Conservation (phyloP, 2,888 invertebrate species). For the Mellilla xanthometata region DNA sequence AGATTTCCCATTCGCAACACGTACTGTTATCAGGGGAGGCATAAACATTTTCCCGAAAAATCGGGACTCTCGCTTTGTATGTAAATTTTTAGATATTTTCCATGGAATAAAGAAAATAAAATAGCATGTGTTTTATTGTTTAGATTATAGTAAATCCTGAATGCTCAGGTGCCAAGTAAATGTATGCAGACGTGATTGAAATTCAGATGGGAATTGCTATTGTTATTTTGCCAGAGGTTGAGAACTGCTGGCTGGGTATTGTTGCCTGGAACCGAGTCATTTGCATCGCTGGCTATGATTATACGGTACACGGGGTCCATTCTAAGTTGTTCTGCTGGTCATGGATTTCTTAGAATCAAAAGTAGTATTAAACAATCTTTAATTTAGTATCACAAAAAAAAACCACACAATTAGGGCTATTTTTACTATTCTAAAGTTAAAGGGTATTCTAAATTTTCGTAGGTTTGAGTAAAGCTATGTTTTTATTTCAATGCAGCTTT, state of each 20-base stretch:
- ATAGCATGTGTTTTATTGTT: constrained; percentile 66
- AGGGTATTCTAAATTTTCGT: no score
- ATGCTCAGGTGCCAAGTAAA: constrained; percentile 49
- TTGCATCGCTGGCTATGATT: no score
- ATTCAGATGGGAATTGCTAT: constrained; percentile 3
- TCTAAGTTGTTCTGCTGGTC: no score
- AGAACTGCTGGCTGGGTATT: background rate
- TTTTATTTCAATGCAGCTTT: no score
- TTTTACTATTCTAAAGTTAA: no score
- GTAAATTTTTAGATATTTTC: constrained; percentile 74
- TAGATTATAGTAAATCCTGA: constrained; percentile 39
- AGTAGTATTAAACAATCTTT: no score
- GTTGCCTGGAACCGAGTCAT: no score
- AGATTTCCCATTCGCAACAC: constrained; percentile 59
- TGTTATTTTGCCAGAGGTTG: background rate
- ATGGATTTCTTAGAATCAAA: no score
- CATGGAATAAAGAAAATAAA: constrained; percentile 52
- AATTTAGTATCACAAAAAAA: no score
- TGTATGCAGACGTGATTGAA: constrained; percentile 9
- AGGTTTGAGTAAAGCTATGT: no score
- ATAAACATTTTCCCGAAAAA: constrained; percentile 69
- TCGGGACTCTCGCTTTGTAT: constrained; percentile 67
- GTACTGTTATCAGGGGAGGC: constrained; percentile 72
- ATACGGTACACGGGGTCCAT: no score
- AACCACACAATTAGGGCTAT: no score